Evolutionary conservation across 2,113 vertebrate species (phyloP).

Genomic region (Amphiprion ocellaris): DNA sequence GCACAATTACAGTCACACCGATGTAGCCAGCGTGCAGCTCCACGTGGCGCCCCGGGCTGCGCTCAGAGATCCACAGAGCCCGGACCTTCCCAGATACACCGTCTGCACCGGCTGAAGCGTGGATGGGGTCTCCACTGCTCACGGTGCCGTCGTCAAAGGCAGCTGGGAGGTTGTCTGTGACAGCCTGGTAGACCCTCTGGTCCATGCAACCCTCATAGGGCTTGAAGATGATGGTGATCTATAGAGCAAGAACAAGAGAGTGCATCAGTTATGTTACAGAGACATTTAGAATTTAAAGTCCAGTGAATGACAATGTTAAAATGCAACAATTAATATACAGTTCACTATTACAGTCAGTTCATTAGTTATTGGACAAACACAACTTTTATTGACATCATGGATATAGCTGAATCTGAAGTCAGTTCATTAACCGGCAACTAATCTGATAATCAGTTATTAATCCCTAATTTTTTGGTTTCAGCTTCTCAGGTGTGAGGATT

Average conservation of each 20-base stretch:
- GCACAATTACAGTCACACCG: conserved; percentile 91
- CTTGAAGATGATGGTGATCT: conserved; percentile 98
- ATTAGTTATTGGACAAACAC: background rate
- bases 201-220: conserved; percentile 94
- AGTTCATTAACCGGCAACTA: background rate
- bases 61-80: conserved; percentile 90
- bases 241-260: background rate
- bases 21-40: conserved; percentile 95
- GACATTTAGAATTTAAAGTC: background rate
- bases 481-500: background rate
- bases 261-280: background rate
- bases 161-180: conserved; percentile 93
- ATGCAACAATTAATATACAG: background rate
- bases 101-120: conserved; percentile 76
- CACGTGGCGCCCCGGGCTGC: conserved; percentile 87
- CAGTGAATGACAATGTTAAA: background rate
- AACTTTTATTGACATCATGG: background rate
- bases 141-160: conserved; percentile 96
- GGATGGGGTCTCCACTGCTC: conserved; percentile 81
- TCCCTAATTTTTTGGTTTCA: no score
- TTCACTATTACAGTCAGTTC: background rate
- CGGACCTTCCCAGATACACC: conserved; percentile 84
- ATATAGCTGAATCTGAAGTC: background rate
- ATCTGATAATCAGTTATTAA: background rate
- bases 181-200: conserved; percentile 97